Conservation (phyloP, 2,888 invertebrate species). For the Platycnemis pennipes region DNA sequence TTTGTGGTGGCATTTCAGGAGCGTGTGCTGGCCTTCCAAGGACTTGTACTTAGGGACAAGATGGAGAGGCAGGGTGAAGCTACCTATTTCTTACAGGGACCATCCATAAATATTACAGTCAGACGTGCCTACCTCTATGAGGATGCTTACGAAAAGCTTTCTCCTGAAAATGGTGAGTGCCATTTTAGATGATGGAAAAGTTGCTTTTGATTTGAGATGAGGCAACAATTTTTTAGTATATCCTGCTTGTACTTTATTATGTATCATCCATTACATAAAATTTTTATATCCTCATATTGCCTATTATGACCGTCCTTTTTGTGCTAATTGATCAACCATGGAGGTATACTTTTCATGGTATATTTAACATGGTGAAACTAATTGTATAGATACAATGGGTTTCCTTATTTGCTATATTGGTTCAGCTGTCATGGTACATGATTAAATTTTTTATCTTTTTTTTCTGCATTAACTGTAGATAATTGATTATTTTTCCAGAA, state of each 20-base stretch:
- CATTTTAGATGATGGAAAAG: neutral
- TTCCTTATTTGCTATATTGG: neutral
- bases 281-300: too few relatives aligned
- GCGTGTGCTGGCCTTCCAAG: conserved; percentile 91
- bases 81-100: conserved; percentile 88
- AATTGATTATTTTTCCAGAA: conserved; percentile 81
- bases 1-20: conserved; percentile 96
- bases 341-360: too few relatives aligned
- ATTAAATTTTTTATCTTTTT: neutral
- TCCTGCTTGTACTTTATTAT: too few relatives aligned
- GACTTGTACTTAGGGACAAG: conserved; percentile 85
- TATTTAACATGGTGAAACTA: too few relatives aligned
- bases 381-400: too few relatives aligned
- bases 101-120: conserved; percentile 88
- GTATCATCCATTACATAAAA: too few relatives aligned
- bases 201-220: neutral
- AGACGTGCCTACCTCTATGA: conserved; percentile 97
- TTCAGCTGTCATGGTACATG: neutral
- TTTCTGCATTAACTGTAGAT: conserved; percentile 44
- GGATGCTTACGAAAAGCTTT: conserved; percentile 97
- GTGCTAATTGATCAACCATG: too few relatives aligned
- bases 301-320: too few relatives aligned
- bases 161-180: conserved; percentile 90
- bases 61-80: conserved; percentile 88
- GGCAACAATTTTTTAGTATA: neutral